phyloP scores from a whole-genome alignment of 2,888 invertebrate species.

The Plagodis dolabraria region DNA sequence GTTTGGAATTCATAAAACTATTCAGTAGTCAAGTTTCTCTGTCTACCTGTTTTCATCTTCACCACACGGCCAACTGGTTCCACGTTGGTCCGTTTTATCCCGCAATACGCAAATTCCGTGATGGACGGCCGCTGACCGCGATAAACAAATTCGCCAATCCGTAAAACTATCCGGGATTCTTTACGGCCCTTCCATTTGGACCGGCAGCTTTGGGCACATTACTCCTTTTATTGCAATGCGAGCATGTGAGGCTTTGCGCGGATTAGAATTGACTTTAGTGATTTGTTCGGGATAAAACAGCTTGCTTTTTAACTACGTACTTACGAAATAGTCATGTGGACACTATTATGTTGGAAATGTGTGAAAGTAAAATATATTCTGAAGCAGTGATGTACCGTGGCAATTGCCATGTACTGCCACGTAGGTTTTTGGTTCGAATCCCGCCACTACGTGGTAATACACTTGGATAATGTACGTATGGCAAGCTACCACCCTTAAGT shows the following conservation, averaged over 20 bases:
- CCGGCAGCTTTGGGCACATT: slow-evolving; percentile 27
- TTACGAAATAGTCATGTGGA: too few relatives aligned
- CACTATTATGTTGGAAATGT: too few relatives aligned
- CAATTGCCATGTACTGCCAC: too few relatives aligned
- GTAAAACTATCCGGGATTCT: slow-evolving; percentile 45
- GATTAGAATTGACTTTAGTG: slow-evolving; percentile 11
- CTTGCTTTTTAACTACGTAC: too few relatives aligned
- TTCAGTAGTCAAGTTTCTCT: background rate
- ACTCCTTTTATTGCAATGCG: slow-evolving; percentile 30
- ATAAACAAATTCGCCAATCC: slow-evolving; percentile 56
- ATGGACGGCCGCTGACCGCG: slow-evolving; percentile 25
- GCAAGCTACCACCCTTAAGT: too few relatives aligned
- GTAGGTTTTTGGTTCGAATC: too few relatives aligned
- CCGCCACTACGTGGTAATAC: too few relatives aligned
- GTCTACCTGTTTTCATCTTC: background rate
- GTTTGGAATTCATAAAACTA: too few relatives aligned
- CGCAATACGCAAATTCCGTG: slow-evolving; percentile 23
- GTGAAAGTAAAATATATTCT: too few relatives aligned
- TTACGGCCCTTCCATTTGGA: slow-evolving; percentile 26
- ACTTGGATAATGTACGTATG: too few relatives aligned
- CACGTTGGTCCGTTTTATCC: background rate
- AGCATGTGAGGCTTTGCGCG: slow-evolving; percentile 19
- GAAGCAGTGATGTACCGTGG: too few relatives aligned
- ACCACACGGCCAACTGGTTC: background rate
- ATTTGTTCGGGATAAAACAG: background rate